Percentiles rank a stretch among this genome's conserved stretches.
phyloP scores from a whole-genome alignment of 2,888 invertebrate species.

The Cecidostiba fungosa region DNA sequence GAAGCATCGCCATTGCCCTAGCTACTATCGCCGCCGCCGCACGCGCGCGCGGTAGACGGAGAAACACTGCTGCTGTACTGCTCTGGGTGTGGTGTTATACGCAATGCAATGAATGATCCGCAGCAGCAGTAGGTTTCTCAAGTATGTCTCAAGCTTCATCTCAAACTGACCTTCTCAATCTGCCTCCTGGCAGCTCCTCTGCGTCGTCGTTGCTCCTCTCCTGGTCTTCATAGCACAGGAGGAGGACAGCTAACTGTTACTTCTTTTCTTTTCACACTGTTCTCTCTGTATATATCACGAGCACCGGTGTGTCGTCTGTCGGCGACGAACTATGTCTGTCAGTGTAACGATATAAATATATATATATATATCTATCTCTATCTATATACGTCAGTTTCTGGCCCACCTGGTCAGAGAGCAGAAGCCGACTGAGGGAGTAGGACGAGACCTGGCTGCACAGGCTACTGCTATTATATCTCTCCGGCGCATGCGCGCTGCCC shows the following conservation, averaged over 20 bases:
- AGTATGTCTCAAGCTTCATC: too few relatives aligned
- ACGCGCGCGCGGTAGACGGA: background rate
- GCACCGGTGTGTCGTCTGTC: background rate
- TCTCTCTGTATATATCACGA: background rate
- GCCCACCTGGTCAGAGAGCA: constrained; percentile 26
- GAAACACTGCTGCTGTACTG: background rate
- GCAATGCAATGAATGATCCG: background rate
- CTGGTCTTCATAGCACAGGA: constrained; percentile 1
- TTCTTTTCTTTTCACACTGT: background rate
- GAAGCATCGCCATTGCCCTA: constrained; percentile 67
- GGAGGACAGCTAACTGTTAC: background rate
- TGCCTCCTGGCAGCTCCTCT: background rate
- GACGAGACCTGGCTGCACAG: constrained; percentile 11
- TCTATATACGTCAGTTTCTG: background rate
- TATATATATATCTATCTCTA: too few relatives aligned
- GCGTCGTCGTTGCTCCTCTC: background rate
- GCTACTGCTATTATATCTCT: background rate
- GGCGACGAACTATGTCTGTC: background rate
- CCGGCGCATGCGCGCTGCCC: background rate
- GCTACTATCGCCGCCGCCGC: constrained; percentile 65
- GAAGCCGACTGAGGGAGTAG: constrained; percentile 16
- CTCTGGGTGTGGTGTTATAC: background rate
- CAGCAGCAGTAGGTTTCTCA: too few relatives aligned
- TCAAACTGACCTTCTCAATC: constrained; percentile 34
- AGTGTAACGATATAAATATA: too few relatives aligned